Evolutionary conservation across 2,113 vertebrate species (phyloP).

Genomic region (Pseudorasbora parva): DNA sequence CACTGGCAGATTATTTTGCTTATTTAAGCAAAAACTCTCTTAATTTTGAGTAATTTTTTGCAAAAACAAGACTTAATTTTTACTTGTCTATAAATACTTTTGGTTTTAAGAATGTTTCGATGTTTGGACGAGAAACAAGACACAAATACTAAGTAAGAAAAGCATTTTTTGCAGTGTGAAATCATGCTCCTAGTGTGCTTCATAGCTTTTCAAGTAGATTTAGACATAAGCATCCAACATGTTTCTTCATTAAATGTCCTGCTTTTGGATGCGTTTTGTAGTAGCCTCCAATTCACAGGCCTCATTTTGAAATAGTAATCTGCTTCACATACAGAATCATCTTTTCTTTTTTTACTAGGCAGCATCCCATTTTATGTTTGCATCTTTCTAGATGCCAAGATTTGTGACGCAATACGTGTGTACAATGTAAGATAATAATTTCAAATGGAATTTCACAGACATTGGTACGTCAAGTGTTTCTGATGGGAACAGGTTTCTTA

Average conservation of each 20-base stretch:
- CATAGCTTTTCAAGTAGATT: conserved; percentile 39
- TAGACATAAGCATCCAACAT: conserved; percentile 1
- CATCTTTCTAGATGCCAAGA: conserved; percentile 19
- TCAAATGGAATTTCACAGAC: background rate
- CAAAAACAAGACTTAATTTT: too few relatives aligned
- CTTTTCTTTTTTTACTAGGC: conserved; percentile 17
- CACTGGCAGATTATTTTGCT: too few relatives aligned
- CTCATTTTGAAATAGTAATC: conserved; percentile 12
- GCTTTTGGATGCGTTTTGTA: conserved; percentile 37
- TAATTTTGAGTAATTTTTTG: too few relatives aligned
- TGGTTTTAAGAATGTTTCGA: too few relatives aligned
- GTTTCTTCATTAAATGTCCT: conserved; percentile 33
- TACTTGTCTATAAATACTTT: too few relatives aligned
- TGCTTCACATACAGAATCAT: conserved; percentile 23
- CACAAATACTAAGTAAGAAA: too few relatives aligned
- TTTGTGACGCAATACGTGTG: background rate
- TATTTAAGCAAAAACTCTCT: too few relatives aligned
- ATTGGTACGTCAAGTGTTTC: background rate
- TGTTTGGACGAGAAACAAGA: too few relatives aligned
- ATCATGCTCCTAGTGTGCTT: conserved; percentile 43
- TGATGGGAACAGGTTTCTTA: background rate
- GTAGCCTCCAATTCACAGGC: background rate
- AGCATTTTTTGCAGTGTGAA: too few relatives aligned
- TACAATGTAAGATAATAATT: background rate
- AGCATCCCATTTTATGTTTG: conserved; percentile 40